These are phyloP conservation scores for Bostrychus sinensis DNA, from an alignment of 2,113 vertebrate genomes.

Conservation along the genomic window DNA sequence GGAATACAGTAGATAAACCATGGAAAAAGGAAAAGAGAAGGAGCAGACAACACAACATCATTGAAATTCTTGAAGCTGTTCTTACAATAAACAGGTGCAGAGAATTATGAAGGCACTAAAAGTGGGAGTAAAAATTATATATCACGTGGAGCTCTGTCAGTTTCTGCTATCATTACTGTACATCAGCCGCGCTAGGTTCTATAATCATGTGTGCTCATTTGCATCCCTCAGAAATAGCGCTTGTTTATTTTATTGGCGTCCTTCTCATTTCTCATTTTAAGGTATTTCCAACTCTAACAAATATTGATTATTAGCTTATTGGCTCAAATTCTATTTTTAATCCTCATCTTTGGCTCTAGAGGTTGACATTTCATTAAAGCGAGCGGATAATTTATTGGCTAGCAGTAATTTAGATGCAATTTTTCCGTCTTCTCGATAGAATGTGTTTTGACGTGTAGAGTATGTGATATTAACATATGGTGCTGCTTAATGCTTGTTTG, in stretches of 20 bases:
- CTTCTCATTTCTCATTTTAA: slow-evolving; percentile 9
- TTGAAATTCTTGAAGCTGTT: not conserved
- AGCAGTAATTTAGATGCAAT: not conserved
- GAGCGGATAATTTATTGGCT: slow-evolving; percentile 6
- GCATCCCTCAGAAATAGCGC: not conserved
- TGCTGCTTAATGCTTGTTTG: not conserved
- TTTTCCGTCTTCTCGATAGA: not conserved
- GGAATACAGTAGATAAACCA: not conserved
- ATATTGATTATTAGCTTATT: slow-evolving; percentile 21
- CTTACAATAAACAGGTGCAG: not conserved
- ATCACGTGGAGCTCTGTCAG: not conserved
- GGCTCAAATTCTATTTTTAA: slow-evolving; percentile 1
- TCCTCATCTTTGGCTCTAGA: slow-evolving; percentile 5
- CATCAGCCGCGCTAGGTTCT: slow-evolving; percentile 13
- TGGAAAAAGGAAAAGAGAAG: not conserved
- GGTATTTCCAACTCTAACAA: not conserved
- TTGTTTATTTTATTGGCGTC: slow-evolving; percentile 14
- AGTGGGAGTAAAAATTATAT: not conserved
- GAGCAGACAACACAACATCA: not conserved
- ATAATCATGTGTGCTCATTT: slow-evolving; percentile 24
- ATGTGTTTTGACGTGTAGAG: not conserved
- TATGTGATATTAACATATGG: not conserved
- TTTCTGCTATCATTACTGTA: slow-evolving; percentile 6
- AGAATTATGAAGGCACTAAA: not conserved
- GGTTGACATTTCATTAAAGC: not conserved